Percentiles rank a stretch among this genome's conserved stretches.
These are phyloP conservation scores for Castor canadensis DNA, from an alignment of 2,113 vertebrate species.

Conservation along the genomic window DNA sequence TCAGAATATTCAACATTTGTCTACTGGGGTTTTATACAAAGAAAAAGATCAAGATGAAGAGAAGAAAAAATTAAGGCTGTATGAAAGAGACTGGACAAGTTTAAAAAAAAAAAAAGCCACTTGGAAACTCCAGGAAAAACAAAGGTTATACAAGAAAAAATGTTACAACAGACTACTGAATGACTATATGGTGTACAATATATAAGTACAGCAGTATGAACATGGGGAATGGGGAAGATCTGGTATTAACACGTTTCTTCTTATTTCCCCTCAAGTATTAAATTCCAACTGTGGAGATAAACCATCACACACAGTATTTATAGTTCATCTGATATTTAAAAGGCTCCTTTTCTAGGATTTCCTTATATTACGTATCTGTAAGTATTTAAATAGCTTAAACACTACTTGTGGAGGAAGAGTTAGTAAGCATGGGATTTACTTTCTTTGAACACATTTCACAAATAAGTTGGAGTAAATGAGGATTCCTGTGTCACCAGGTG, in stretches of 20 bases:
- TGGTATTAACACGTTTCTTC: background rate
- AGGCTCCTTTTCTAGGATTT: background rate
- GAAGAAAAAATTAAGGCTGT: background rate
- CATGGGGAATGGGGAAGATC: background rate
- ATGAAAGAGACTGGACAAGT: background rate
- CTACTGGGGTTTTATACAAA: background rate
- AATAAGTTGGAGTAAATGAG: conserved; percentile 18
- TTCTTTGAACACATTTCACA: background rate
- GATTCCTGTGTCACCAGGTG: background rate
- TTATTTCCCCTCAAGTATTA: background rate
- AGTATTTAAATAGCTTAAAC: background rate
- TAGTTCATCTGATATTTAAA: background rate
- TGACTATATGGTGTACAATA: background rate
- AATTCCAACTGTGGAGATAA: background rate
- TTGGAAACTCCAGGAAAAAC: no score
- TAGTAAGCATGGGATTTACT: background rate
- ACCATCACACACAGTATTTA: background rate
- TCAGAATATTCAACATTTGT: background rate
- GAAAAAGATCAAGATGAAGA: background rate
- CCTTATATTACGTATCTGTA: background rate
- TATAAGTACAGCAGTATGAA: background rate
- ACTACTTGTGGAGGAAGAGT: background rate
- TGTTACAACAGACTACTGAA: background rate
- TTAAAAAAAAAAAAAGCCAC: no score
- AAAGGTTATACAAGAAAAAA: background rate